Percentiles rank a stretch among this genome's conserved stretches.
phyloP scores from a whole-genome alignment of 1,140 invertebrate species.

The Musca vetustissima region DNA sequence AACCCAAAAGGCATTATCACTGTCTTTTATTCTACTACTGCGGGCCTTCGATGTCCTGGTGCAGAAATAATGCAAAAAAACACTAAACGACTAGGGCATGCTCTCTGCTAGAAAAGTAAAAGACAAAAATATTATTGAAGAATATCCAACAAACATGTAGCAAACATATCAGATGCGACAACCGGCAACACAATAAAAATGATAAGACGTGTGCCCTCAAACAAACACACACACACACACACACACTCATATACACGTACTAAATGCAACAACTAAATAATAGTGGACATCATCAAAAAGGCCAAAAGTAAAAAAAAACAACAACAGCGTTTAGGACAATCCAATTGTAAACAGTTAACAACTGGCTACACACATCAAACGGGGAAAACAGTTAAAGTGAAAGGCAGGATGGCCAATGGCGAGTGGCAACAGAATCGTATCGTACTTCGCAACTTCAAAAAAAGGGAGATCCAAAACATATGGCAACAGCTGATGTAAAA shows the following conservation, averaged over 20 bases:
- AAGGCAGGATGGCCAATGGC: neutral
- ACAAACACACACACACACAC: neutral
- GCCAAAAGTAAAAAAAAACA: too few species aligned
- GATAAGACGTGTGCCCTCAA: neutral
- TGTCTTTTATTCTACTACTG: too few species aligned
- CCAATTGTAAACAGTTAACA: too few species aligned
- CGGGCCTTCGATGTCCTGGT: neutral
- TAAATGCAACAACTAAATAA: neutral
- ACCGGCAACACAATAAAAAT: slow-evolving; percentile 4
- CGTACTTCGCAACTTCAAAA: neutral
- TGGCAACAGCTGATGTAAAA: slow-evolving; percentile 16
- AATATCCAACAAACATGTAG: neutral
- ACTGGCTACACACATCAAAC: too few species aligned
- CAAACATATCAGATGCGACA: neutral
- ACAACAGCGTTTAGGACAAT: too few species aligned
- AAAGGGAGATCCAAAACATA: neutral
- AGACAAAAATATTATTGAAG: too few species aligned
- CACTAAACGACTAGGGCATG: too few species aligned
- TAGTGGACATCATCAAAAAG: slow-evolving; percentile 10
- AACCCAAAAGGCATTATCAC: too few species aligned
- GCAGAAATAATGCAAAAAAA: slow-evolving; percentile 1
- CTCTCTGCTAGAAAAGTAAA: too few species aligned
- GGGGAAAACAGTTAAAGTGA: too few species aligned
- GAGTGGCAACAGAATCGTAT: neutral
- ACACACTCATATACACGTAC: neutral